Conservation (phyloP, 2,888 invertebrate species). For the Lithophane ornitopus region DNA sequence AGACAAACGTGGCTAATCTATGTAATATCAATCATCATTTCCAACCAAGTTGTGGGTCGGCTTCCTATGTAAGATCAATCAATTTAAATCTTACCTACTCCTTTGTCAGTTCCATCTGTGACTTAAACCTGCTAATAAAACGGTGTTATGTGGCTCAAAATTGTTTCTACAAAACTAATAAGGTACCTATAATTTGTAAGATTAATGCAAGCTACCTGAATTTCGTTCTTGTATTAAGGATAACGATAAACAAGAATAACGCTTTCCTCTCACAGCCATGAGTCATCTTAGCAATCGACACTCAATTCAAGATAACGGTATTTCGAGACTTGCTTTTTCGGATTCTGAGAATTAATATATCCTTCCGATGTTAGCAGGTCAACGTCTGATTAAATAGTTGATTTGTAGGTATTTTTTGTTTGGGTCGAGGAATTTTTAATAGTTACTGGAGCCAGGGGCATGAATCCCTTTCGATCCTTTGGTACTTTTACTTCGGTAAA, state of each 20-base stretch:
- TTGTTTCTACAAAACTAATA: not conserved
- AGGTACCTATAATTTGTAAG: not conserved
- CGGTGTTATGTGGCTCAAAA: not conserved
- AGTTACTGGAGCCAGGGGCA: not conserved
- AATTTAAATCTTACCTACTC: not conserved
- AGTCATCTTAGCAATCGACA: not conserved
- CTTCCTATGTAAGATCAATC: not conserved
- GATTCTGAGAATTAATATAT: constrained; percentile 21
- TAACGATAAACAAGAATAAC: not conserved
- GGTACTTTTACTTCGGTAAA: not conserved
- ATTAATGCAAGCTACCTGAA: not conserved
- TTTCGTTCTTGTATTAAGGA: not conserved
- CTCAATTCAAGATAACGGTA: constrained; percentile 17
- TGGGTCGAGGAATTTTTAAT: too few relatives aligned
- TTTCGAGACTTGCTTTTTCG: not conserved
- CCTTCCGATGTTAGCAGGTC: constrained; percentile 17
- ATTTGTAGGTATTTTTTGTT: not conserved
- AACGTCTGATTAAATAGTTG: constrained; percentile 23
- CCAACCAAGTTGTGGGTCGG: too few relatives aligned
- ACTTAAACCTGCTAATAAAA: not conserved
- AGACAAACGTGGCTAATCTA: too few relatives aligned
- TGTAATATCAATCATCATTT: not conserved
- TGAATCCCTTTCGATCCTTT: not conserved
- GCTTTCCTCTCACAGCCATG: not conserved
- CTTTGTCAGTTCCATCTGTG: not conserved